Evolutionary conservation across 2,113 vertebrate species (phyloP).

Genomic region (Seriola aureovittata): DNA sequence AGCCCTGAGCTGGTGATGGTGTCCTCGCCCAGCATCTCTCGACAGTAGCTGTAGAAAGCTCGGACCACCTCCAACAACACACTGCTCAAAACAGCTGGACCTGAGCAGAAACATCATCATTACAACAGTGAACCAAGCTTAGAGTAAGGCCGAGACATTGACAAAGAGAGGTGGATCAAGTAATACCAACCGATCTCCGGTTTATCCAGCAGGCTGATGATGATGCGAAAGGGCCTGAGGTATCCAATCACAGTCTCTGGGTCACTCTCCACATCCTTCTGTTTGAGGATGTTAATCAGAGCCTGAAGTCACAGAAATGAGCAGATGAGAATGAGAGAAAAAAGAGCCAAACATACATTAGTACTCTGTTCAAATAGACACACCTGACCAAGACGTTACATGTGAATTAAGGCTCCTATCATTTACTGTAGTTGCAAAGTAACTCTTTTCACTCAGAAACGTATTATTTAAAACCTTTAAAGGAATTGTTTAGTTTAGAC

Average conservation of each 20-base stretch:
- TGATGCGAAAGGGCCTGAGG: conserved; percentile 94
- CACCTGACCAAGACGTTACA: background rate
- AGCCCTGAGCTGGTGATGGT: conserved; percentile 86
- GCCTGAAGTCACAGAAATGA: conserved; percentile 81
- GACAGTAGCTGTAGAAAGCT: conserved; percentile 93
- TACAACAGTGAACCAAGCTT: background rate
- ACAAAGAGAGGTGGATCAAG: background rate
- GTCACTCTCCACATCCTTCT: conserved; percentile 85
- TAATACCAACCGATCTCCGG: conserved; percentile 91
- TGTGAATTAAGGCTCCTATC: background rate
- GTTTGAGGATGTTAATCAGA: conserved; percentile 90
- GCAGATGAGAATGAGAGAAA: background rate
- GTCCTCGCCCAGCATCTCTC: conserved; percentile 88
- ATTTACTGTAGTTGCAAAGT: background rate
- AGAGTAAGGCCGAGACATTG: background rate
- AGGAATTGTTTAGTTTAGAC: background rate
- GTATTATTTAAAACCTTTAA: background rate
- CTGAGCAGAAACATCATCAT: conserved; percentile 76
- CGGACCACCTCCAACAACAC: conserved; percentile 94
- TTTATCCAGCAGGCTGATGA: conserved; percentile 95
- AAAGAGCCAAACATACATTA: conserved; percentile 16
- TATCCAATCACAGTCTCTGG: conserved; percentile 87
- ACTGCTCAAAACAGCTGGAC: conserved; percentile 89
- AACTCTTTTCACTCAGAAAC: too few species aligned
- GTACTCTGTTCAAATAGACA: conserved; percentile 15